Base-by-base conservation (phyloP, 1,140 invertebrate species). In the Asbolus verrucosus region DNA sequence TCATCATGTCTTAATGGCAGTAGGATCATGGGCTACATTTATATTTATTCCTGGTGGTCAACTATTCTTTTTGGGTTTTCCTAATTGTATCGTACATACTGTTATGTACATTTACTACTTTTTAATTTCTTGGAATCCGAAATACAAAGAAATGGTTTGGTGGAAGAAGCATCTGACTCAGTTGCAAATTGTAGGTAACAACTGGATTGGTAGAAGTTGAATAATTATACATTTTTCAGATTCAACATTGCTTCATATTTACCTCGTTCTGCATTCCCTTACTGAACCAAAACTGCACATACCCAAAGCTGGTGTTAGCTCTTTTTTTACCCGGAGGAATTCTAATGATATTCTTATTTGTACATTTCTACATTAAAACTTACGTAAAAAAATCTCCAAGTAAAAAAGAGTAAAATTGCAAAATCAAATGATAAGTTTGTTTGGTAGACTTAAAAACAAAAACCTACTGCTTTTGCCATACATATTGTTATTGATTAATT, bases 81-180 rank as follows among this genome's bases (percentile, higher is more conserved):
- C 93, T n/a, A 94, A 94, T 80, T 87, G 85, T 0, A 86, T 90
- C 46, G 90, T 94, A 0, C 92, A 94, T 77, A 83, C 89, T 4
- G 82, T 94, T 1, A 94, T 95, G 92, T 95, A 95, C 78, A 81
- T 83, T n/a, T 92, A 95, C 77, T 95, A 95, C 78, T 82, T 89
- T 69, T 83, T 87, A 38, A 88, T 85, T n/a, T 87, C 84, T 0
- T 86, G 86, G 81, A 86, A 88, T 72, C 85, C 86, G 0, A 81
- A 85, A 62, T 88, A 87, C 78, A 88, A 88, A 76, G 82, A 84
- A 54, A 86, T 83, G 14, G 73, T 88, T 16, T 90, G 89, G 88
- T 91, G 90, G 88, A 93, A 92, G 78, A 91, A 91, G 74, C 86
- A 90, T 73, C 87, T 92, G 50, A 92, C 91, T 1, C 88, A 89